Evolutionary conservation across 2,888 invertebrate genomes (phyloP).

Genomic region (Drosophila lacicola): DNA sequence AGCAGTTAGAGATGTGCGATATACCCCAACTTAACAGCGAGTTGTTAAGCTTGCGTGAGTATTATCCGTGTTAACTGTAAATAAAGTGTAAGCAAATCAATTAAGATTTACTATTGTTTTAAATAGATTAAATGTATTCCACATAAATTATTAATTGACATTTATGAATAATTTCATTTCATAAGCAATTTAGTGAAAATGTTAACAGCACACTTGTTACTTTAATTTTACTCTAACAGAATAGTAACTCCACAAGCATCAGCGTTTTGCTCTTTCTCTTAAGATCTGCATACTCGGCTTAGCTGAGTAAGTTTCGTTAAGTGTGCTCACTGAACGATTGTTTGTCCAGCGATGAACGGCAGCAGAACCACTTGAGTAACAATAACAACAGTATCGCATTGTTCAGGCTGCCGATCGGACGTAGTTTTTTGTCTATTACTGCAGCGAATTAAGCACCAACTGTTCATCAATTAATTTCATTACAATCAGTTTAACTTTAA

Average conservation of each 20-base stretch:
- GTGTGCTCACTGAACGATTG: conserved; percentile 24
- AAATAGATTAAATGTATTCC: too few species aligned
- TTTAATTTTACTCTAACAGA: background rate
- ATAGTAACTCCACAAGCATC: background rate
- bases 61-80: background rate
- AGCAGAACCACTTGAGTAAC: conserved; percentile 44
- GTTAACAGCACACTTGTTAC: background rate
- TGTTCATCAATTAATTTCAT: conserved; percentile 35
- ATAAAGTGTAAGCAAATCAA: background rate
- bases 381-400: conserved; percentile 49
- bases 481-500: conserved; percentile 40
- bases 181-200: background rate
- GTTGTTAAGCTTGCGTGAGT: conserved; percentile 5
- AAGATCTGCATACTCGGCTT: conserved; percentile 21
- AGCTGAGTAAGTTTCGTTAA: conserved; percentile 23
- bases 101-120: too few species aligned
- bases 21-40: background rate
- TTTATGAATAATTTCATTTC: too few species aligned
- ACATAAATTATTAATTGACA: too few species aligned
- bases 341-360: background rate
- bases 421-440: conserved; percentile 31
- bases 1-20: conserved; percentile 19
- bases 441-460: conserved; percentile 21
- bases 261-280: background rate
- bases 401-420: conserved; percentile 54